Base-by-base conservation (phyloP, 2,888 invertebrate species). In the Andrena flavipes region DNA sequence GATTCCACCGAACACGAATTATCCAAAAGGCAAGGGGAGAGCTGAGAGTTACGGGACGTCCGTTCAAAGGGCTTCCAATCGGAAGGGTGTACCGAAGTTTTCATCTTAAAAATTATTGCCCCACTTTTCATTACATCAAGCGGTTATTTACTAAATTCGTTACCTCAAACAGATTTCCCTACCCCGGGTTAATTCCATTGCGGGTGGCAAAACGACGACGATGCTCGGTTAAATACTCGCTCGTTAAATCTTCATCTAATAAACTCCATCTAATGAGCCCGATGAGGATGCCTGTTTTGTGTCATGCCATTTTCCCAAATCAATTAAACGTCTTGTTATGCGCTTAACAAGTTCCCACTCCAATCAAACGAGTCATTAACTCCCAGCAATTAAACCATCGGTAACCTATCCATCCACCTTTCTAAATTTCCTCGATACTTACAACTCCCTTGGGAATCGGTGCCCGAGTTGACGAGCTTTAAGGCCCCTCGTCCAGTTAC, bases 141-240 rank as follows among this genome's bases (percentile, higher is more conserved):
- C 65, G 35, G 29, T 71, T 70, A 82, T 82, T 80, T 82, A 49
- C 63, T 67, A 74, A 80, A 73, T 80, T 70, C 70, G 42, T 82
- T 70, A 62, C 54, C 64, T 65, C 70, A 54, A 80, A 80, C 62
- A 48, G 54, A 67, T 70, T 80, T 74, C 51, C 54, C 35, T 6
- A n/a, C 13, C 10, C 1, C n/a, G 8, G 2, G 48, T n/a, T 64
- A 64, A 72, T 72, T 76, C 16, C 26, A 69, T 67, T 26, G 26
- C 51, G 29, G 10, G 51, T 35, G 10, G 54, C 56, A 68, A 68
- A 59, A 51, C 33, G 51, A 59, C 6, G 8, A 33, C 49, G 63
- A 30, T 49, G 59, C 16, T 56, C 54, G 64, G n/a, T 73, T 68
- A 64, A 73, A 79, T 60, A 20, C 35, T 62, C 48, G 42, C 59